These are phyloP conservation scores for Emydura subglobosa DNA, from an alignment of 2,113 vertebrate species.

Conservation along the genomic window DNA sequence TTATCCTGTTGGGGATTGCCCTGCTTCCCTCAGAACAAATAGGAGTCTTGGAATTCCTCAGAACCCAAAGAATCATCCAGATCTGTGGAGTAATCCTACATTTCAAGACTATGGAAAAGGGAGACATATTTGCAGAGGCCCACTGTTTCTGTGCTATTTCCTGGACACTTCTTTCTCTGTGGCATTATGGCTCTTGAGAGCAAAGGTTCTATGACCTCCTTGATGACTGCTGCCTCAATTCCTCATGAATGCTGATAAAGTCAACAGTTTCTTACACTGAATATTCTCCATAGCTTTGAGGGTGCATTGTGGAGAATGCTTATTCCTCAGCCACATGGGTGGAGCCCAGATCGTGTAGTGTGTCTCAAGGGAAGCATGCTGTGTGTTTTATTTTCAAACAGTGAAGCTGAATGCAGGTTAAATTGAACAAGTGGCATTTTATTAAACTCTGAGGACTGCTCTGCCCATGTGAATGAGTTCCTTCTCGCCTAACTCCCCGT, in stretches of 20 bases:
- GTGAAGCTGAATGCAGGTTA: background rate
- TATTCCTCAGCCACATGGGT: too few species aligned
- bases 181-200: background rate
- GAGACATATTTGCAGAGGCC: background rate
- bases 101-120: background rate
- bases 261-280: background rate
- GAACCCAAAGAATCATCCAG: background rate
- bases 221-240: background rate
- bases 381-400: background rate
- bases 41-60: constrained; percentile 2
- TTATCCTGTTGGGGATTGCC: background rate
- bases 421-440: background rate
- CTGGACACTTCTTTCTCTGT: background rate
- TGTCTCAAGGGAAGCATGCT: background rate
- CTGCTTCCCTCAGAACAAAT: background rate
- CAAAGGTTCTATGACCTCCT: background rate
- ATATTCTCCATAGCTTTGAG: background rate
- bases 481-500: background rate
- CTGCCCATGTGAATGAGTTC: background rate
- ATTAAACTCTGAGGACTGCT: background rate
- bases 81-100: background rate
- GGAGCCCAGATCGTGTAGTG: background rate
- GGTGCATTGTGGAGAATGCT: background rate
- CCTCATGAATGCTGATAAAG: background rate
- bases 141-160: background rate